A percentile compares a stretch with the other conserved stretches of the same genome.
Conservation (phyloP, 2,888 invertebrate species). For the Monochamus alternatus region DNA sequence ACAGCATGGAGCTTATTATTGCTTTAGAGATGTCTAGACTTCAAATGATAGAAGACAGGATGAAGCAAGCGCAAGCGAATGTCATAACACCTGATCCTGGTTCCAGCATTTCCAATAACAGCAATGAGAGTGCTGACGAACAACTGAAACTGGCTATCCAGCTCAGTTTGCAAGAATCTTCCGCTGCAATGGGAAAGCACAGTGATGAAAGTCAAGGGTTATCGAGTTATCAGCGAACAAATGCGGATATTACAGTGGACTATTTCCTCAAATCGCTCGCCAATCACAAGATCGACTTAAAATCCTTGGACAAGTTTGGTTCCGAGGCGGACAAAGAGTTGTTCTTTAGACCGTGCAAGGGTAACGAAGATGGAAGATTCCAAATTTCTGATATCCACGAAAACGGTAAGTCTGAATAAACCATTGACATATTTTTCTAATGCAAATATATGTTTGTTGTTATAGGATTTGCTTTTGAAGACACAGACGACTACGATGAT, state of each 20-base stretch:
- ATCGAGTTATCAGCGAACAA: conserved; percentile 64
- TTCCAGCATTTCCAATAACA: conserved; percentile 68
- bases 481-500: conserved; percentile 69
- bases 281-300: conserved; percentile 70
- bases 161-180: conserved; percentile 72
- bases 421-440: too few relatives aligned
- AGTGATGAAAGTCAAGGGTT: conserved; percentile 34
- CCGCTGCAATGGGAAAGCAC: conserved; percentile 58
- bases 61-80: conserved; percentile 70
- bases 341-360: conserved; percentile 68
- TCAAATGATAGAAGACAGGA: conserved; percentile 78
- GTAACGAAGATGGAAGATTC: conserved; percentile 73
- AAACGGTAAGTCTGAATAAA: conserved; percentile 62
- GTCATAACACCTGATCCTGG: conserved; percentile 64
- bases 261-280: conserved; percentile 73
- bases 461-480: conserved; percentile 64
- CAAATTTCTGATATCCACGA: conserved; percentile 74
- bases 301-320: conserved; percentile 65
- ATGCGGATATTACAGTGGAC: conserved; percentile 73
- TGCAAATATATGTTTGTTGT: not conserved
- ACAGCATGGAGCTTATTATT: conserved; percentile 78
- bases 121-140: conserved; percentile 69
- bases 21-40: conserved; percentile 80
- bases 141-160: conserved; percentile 73
- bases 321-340: conserved; percentile 66